Evolutionary conservation across 2,797 vertebrate species (phyloP).

Genomic region (Cichlasoma orientale): DNA sequence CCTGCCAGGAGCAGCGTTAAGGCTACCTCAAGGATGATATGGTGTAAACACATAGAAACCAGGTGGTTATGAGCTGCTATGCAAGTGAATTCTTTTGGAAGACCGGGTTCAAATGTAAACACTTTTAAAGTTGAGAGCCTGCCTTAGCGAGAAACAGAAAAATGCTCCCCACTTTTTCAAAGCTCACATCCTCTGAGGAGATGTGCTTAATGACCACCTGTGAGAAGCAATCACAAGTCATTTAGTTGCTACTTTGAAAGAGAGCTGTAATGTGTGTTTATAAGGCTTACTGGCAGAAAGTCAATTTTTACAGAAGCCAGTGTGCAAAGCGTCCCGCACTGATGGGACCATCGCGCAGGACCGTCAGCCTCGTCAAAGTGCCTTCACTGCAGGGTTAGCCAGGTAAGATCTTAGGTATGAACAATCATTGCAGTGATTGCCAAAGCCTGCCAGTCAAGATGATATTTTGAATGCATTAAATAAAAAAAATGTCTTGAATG

Average conservation of each 20-base stretch:
- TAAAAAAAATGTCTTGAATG: too few species aligned
- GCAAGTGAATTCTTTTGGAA: not conserved
- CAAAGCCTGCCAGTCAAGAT: too few species aligned
- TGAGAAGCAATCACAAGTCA: not conserved
- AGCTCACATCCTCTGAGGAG: not conserved
- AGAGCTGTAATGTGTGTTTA: not conserved
- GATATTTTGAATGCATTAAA: too few species aligned
- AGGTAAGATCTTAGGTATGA: too few species aligned
- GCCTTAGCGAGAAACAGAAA: not conserved
- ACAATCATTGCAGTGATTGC: too few species aligned
- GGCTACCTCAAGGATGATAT: not conserved
- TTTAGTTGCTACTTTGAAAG: not conserved
- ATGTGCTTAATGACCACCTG: not conserved
- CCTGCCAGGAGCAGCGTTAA: not conserved
- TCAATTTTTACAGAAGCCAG: not conserved
- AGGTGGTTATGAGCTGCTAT: not conserved
- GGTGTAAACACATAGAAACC: not conserved
- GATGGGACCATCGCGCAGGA: not conserved
- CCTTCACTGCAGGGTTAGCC: too few species aligned
- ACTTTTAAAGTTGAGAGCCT: not conserved
- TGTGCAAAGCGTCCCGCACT: not conserved
- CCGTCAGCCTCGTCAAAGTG: too few species aligned
- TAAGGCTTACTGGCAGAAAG: not conserved
- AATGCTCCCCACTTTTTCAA: not conserved
- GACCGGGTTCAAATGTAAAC: not conserved